phyloP scores from a whole-genome alignment of 2,113 vertebrate species.

The Chlorodrepanis virens region DNA sequence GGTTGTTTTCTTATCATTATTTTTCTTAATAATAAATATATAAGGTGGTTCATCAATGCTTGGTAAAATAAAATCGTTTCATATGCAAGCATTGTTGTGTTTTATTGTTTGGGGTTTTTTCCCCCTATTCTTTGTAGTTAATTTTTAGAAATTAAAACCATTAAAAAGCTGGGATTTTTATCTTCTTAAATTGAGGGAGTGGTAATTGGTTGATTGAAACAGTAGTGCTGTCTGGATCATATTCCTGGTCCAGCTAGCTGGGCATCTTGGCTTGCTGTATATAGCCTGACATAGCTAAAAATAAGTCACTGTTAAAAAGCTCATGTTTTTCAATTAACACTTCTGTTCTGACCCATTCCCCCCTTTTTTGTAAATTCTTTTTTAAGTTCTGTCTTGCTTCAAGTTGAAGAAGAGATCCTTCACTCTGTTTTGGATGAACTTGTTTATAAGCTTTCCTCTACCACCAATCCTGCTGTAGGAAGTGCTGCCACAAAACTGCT shows the following conservation, averaged over 20 bases:
- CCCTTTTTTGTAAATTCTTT: neutral
- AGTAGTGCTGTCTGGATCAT: neutral
- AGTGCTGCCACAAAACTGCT: constrained; percentile 79
- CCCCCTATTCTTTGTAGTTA: neutral
- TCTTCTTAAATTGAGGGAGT: neutral
- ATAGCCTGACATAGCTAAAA: neutral
- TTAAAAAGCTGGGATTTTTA: neutral
- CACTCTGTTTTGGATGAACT: constrained; percentile 86
- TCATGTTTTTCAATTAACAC: neutral
- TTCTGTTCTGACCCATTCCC: neutral
- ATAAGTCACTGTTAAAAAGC: neutral
- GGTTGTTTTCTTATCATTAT: constrained; percentile 13
- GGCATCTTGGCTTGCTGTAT: neutral
- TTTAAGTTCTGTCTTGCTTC: constrained; percentile 75
- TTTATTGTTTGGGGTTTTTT: neutral
- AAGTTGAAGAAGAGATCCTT: constrained; percentile 70
- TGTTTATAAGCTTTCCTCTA: constrained; percentile 86
- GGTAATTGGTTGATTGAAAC: neutral
- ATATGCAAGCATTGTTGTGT: neutral
- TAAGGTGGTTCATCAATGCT: neutral
- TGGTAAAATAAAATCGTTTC: neutral
- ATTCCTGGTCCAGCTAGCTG: neutral
- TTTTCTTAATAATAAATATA: neutral
- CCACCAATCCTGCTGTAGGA: constrained; percentile 79
- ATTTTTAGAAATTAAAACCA: neutral